Percentiles rank a stretch among this genome's conserved stretches.
phyloP scores from a whole-genome alignment of 2,113 vertebrate species.

The Acanthochromis polyacanthus region DNA sequence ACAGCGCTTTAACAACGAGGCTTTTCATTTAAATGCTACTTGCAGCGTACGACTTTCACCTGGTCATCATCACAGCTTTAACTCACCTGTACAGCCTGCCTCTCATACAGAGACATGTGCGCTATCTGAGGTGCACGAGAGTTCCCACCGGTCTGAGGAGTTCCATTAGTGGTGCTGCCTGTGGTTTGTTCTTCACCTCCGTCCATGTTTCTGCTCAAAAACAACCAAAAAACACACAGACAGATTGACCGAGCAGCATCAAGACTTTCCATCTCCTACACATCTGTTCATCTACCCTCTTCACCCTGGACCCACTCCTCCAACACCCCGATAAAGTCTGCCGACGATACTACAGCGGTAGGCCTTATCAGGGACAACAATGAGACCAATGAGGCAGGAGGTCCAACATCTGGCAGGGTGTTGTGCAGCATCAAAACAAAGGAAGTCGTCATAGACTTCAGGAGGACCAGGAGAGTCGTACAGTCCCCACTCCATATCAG shows the following conservation, averaged over 20 bases:
- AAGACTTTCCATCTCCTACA: background rate
- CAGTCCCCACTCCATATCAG: too few species aligned
- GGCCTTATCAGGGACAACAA: too few species aligned
- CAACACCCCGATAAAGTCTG: too few species aligned
- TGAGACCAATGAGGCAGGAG: too few species aligned
- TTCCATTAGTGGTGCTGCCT: constrained; percentile 87
- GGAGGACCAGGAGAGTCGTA: too few species aligned
- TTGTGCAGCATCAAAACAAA: too few species aligned
- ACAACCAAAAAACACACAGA: constrained; percentile 15
- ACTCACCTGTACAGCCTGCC: constrained; percentile 95
- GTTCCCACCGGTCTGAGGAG: constrained; percentile 89
- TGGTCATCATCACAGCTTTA: background rate
- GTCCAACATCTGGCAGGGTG: too few species aligned
- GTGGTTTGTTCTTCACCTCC: constrained; percentile 95
- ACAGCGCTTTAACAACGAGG: background rate
- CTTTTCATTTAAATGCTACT: background rate
- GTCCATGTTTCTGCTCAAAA: constrained; percentile 87
- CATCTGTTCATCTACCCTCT: too few species aligned
- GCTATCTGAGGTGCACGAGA: constrained; percentile 93
- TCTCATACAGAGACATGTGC: constrained; percentile 96
- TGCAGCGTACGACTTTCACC: background rate
- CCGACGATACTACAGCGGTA: too few species aligned
- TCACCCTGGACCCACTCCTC: too few species aligned
- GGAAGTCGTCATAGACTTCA: too few species aligned
- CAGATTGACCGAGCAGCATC: too few species aligned